These are phyloP conservation scores for Cremastobaeus sp. DNA, from an alignment of 2,888 invertebrate species.

Conservation along the genomic window DNA sequence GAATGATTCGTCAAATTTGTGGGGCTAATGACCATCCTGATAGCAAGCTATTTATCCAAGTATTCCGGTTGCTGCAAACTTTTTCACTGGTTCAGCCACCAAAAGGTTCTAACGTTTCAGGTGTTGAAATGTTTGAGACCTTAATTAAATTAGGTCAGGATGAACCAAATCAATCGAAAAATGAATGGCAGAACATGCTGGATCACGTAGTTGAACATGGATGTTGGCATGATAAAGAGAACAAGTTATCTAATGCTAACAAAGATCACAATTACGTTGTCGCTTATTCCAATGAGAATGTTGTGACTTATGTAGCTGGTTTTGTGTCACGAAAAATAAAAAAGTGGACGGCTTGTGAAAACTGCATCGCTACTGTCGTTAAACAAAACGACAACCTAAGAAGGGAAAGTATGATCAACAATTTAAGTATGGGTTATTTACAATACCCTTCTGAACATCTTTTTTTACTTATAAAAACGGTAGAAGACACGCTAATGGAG, in stretches of 20 bases:
- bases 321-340: slow-evolving; percentile 1
- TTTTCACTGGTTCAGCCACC: too few species aligned
- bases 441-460: slow-evolving; percentile 2
- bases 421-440: slow-evolving; percentile 1
- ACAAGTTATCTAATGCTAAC: not conserved
- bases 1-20: too few species aligned
- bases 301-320: slow-evolving; percentile 6
- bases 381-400: not conserved
- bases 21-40: too few species aligned
- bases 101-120: too few species aligned
- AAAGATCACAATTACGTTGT: slow-evolving; percentile 4
- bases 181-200: too few species aligned
- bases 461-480: not conserved
- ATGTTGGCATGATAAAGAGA: not conserved
- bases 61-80: too few species aligned
- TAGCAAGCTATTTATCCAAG: too few species aligned
- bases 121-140: too few species aligned
- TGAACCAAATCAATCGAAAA: too few species aligned
- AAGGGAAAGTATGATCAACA: slow-evolving; percentile 6
- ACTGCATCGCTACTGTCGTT: not conserved
- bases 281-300: not conserved
- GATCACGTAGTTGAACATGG: slow-evolving; percentile 3
- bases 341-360: not conserved
- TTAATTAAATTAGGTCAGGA: too few species aligned
- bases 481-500: slow-evolving; percentile 1